A percentile compares a stretch with the other conserved stretches of the same genome.
Conservation (phyloP, 2,888 invertebrate genomes). For the Penaeus monodon region DNA sequence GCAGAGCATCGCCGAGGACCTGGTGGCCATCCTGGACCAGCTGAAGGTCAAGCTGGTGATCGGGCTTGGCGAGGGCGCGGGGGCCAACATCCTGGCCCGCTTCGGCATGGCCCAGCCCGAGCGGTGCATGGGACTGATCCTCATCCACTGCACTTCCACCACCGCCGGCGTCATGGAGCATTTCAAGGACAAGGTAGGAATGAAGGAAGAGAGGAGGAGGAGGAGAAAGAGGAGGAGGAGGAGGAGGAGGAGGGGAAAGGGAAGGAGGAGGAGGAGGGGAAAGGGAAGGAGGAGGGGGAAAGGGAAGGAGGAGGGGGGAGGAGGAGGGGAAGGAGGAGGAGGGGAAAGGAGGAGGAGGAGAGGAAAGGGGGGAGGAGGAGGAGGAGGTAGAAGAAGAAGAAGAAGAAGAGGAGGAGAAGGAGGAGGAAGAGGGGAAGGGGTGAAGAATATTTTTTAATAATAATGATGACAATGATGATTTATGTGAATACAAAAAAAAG, state of each 20-base stretch:
- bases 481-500: too few relatives aligned
- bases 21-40: conserved; percentile 84
- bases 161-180: conserved; percentile 88
- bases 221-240: not conserved
- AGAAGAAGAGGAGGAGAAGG: too few relatives aligned
- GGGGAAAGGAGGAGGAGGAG: not conserved
- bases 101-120: conserved; percentile 86
- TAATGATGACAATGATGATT: not conserved
- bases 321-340: not conserved
- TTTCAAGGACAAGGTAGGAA: conserved; percentile 71
- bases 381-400: not conserved
- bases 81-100: conserved; percentile 86
- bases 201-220: not conserved
- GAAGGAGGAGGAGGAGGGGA: not conserved
- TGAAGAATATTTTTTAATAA: not conserved
- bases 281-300: not conserved
- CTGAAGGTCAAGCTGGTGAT: conserved; percentile 86
- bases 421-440: not conserved
- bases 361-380: not conserved
- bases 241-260: not conserved
- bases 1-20: conserved; percentile 84
- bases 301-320: not conserved
- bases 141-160: conserved; percentile 89
- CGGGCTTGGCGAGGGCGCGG: conserved; percentile 88
- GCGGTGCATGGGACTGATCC: conserved; percentile 82